Base-by-base conservation (phyloP, 2,888 invertebrate species). In the Lochmaea capreae region DNA sequence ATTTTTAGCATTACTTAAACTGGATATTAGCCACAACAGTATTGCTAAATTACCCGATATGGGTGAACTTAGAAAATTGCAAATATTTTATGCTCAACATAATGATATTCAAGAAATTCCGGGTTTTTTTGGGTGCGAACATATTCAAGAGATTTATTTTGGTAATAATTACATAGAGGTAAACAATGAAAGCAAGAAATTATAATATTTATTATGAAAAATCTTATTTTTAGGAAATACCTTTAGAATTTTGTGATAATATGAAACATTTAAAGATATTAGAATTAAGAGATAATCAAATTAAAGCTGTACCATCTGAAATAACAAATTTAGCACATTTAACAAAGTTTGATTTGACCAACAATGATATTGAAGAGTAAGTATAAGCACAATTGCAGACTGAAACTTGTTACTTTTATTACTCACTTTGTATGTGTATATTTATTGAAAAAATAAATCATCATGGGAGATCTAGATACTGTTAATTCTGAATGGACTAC, bases 101-200 rank as follows among this genome's bases (percentile, higher is more conserved):
- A 97, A 97, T 87, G 92, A 95, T 82, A 91, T 97, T 79, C 88
- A 89, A 78, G 88, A 88, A 76, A 87, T 97, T 75, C 97, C 97
- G 0, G 91, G 93, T 82, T 92, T 96, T 77, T 91, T 90, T 80
- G 93, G 94, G 66, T 96, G 95, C 85, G 89, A 90, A 65, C 89
- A 91, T 65, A 87, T 97, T 14, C 93, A 93, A 87, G 95, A 96
- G 87, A 87, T 97, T 70, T 93, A 95, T 87, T 89, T 96, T 81
- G 93, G 95, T 68, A 94, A 95, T 86, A 97, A 97, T 88, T 91
- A 88, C 79, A 92, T 97, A 73, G 90, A 90, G 89, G 94, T 94
- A 87, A 8, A n/a, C 54, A 16, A 39, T 11, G 3, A 43, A 11
- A 42, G 9, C 16, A 16, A 43, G 1, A 54, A 22, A 67, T n/a